Base-by-base conservation (phyloP, 2,888 invertebrate genomes). In the Drosophila atroscutellata region DNA sequence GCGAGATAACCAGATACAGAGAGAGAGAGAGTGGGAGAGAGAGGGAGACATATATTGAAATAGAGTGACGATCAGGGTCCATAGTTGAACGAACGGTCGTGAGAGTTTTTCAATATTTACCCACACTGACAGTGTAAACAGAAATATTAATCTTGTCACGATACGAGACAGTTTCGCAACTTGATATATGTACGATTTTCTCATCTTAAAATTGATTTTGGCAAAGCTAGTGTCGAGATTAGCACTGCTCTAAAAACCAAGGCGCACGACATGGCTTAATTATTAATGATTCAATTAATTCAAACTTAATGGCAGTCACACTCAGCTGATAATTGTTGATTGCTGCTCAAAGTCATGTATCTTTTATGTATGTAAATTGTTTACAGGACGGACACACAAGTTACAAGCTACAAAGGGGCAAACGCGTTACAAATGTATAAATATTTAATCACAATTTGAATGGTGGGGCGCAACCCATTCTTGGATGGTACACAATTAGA, bases 51-150 rank as follows among this genome's bases (percentile, higher is more conserved):
- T 32, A 32, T 32, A 32, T 32, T 32, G 3, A 13, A 57, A 45
- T 18, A 34, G 56, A n/a, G 47, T 60, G 54, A 36, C 47, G 69
- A 54, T 75, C 68, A 75, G 50, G 70, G 80, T 66, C 51, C 45
- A 55, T 51, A 63, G 84, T 84, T 87, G 83, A 82, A 87, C 76
- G 79, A 64, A 76, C 87, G 75, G 36, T 65, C 61, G 45, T 59
- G 52, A 56, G 51, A 56, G 54, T 39, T 49, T 42, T 58, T 57
- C 8, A 54, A 20, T 72, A 61, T 69, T 69, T 66, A 59, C 70
- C 51, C 60, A 62, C 32, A 65, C 54, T 32, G 64, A 65, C 71
- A 64, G 32, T 39, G 61, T 34, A 66, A 71, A 71, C 58, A 52
- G 13, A 57, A 45, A 72, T 64, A 52, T 80, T 59, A 61, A 77